Percentiles rank a stretch among this genome's conserved stretches.
Evolutionary conservation across 2,113 vertebrate species (phyloP).

Genomic region (Taxidea taxus): DNA sequence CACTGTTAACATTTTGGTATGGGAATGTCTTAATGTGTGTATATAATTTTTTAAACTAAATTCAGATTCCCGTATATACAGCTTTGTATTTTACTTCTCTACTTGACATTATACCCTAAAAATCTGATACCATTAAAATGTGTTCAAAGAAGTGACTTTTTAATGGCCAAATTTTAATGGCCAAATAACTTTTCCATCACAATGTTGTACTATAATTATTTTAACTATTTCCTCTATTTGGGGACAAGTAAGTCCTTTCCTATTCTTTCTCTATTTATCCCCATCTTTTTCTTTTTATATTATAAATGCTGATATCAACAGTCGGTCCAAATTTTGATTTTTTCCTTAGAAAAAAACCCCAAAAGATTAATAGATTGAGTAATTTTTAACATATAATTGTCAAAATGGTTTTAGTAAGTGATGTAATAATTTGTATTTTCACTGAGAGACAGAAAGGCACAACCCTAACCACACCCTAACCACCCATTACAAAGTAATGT

Average conservation of each 20-base stretch:
- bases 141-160: conserved; percentile 36
- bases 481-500: neutral
- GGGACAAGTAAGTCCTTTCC: neutral
- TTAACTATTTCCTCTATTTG: conserved; percentile 25
- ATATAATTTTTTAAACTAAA: neutral
- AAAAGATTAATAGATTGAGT: neutral
- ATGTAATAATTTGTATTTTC: conserved; percentile 24
- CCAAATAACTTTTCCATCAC: neutral
- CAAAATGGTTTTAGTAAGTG: conserved; percentile 27
- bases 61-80: neutral
- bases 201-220: conserved; percentile 17
- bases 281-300: neutral
- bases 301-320: conserved; percentile 33
- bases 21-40: neutral
- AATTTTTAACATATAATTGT: conserved; percentile 33
- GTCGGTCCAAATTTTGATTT: neutral
- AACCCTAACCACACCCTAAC: neutral
- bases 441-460: neutral
- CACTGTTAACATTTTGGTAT: neutral
- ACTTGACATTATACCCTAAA: neutral
- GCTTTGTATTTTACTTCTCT: conserved; percentile 17
- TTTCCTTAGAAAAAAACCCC: conserved; percentile 15
- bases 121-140: neutral
- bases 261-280: neutral
- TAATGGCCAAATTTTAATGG: conserved; percentile 14